These are phyloP conservation scores for Cydia fagiglandana DNA, from an alignment of 1,140 invertebrate genomes.

Conservation along the genomic window DNA sequence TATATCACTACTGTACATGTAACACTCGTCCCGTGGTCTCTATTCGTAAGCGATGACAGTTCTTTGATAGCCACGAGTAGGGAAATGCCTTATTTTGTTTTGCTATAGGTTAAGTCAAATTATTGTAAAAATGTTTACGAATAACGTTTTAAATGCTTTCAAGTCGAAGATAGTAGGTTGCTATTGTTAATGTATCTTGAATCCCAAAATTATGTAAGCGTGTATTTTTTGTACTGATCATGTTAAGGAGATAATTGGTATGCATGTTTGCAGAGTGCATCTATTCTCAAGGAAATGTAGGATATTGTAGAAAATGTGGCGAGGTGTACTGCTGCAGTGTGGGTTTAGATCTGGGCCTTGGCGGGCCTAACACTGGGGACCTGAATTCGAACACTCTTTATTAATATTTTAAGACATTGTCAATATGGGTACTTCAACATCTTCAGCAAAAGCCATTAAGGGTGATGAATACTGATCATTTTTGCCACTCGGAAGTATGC, in stretches of 20 bases:
- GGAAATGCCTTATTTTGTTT: slow-evolving; percentile 75
- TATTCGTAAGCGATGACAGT: slow-evolving; percentile 51
- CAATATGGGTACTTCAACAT: background rate
- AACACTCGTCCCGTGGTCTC: slow-evolving; percentile 53
- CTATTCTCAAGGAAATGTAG: slow-evolving; percentile 63
- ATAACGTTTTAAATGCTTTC: slow-evolving; percentile 50
- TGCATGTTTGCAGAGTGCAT: slow-evolving; percentile 45
- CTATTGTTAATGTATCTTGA: slow-evolving; percentile 47
- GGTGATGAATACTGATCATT: background rate
- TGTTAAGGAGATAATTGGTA: slow-evolving; percentile 42
- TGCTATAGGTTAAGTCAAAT: slow-evolving; percentile 70
- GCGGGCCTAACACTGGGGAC: background rate
- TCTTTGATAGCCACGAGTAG: slow-evolving; percentile 54
- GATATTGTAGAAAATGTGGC: slow-evolving; percentile 33
- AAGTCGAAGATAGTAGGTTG: slow-evolving; percentile 41
- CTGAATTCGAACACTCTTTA: background rate
- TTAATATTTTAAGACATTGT: background rate
- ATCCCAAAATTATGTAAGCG: slow-evolving; percentile 44
- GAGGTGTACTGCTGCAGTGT: background rate
- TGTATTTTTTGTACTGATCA: slow-evolving; percentile 41
- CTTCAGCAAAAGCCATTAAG: background rate
- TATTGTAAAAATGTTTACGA: slow-evolving; percentile 59
- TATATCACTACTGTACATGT: slow-evolving; percentile 37
- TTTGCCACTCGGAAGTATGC: background rate
- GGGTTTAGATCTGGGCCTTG: background rate